phyloP scores from a whole-genome alignment of 2,797 vertebrate species.

The Dallia pectoralis region DNA sequence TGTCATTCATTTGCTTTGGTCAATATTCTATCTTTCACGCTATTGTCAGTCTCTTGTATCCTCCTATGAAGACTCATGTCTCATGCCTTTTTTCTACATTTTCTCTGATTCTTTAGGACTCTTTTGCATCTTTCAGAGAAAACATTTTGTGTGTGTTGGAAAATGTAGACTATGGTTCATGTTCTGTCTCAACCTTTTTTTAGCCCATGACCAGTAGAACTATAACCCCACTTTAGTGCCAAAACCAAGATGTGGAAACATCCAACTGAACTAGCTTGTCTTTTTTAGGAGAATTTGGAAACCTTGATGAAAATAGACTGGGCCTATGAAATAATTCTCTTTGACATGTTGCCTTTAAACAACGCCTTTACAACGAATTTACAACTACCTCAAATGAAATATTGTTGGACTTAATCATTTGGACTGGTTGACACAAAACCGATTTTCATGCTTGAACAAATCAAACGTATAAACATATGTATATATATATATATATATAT shows the following conservation, averaged over 20 bases:
- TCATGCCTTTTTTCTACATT: conserved; percentile 34
- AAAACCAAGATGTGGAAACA: conserved; percentile 61
- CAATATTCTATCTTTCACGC: conserved; percentile 38
- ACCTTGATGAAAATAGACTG: conserved; percentile 22
- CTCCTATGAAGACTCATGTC: conserved; percentile 40
- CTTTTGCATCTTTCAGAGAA: conserved; percentile 44
- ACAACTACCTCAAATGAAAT: neutral
- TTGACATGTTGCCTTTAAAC: conserved; percentile 30
- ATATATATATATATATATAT: neutral
- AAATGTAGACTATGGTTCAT: conserved; percentile 45
- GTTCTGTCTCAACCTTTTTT: conserved; percentile 51
- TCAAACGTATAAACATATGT: neutral
- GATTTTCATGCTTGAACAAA: neutral
- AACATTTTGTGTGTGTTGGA: conserved; percentile 48
- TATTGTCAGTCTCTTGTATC: conserved; percentile 32
- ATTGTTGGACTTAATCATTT: neutral
- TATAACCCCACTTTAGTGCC: conserved; percentile 55
- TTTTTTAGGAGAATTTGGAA: conserved; percentile 54
- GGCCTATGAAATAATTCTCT: conserved; percentile 50
- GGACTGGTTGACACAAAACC: neutral
- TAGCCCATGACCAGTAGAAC: conserved; percentile 54
- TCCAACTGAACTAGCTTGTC: conserved; percentile 42
- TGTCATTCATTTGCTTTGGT: conserved; percentile 23
- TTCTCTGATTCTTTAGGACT: conserved; percentile 39
- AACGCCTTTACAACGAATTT: neutral